Conservation (phyloP, 2,113 vertebrate species). For the Candoia aspera region DNA sequence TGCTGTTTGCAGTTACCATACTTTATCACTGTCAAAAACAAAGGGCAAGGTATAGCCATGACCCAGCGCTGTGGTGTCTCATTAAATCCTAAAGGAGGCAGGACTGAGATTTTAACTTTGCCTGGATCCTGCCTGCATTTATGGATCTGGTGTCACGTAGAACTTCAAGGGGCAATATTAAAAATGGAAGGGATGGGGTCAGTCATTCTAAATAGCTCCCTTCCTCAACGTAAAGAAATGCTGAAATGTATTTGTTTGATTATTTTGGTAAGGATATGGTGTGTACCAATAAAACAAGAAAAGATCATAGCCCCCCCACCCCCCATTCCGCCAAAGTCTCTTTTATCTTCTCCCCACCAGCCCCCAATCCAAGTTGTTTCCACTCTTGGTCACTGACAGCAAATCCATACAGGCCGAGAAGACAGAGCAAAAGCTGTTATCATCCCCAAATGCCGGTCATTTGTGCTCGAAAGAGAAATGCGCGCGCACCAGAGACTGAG, state of each 20-base stretch:
- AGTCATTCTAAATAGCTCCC: not conserved
- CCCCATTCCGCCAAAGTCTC: not conserved
- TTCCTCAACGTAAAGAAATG: not conserved
- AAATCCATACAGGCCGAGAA: not conserved
- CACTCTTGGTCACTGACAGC: not conserved
- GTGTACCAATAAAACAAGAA: not conserved
- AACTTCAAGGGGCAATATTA: not conserved
- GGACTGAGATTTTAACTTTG: too few relatives aligned
- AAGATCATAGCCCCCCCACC: not conserved
- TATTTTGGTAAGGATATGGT: not conserved
- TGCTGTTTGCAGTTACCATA: too few relatives aligned
- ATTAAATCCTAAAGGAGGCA: not conserved
- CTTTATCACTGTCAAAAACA: not conserved
- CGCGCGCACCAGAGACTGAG: not conserved
- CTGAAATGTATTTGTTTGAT: not conserved
- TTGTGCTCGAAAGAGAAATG: not conserved
- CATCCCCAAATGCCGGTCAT: not conserved
- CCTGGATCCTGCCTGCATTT: not conserved
- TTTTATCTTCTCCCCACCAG: not conserved
- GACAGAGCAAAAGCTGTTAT: not conserved
- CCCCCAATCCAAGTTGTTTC: not conserved
- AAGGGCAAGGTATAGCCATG: not conserved
- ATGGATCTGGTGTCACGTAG: not conserved
- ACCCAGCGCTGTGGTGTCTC: not conserved
- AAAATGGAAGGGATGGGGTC: not conserved